Conservation (phyloP, 2,113 vertebrate species). For the Caranx ignobilis region DNA sequence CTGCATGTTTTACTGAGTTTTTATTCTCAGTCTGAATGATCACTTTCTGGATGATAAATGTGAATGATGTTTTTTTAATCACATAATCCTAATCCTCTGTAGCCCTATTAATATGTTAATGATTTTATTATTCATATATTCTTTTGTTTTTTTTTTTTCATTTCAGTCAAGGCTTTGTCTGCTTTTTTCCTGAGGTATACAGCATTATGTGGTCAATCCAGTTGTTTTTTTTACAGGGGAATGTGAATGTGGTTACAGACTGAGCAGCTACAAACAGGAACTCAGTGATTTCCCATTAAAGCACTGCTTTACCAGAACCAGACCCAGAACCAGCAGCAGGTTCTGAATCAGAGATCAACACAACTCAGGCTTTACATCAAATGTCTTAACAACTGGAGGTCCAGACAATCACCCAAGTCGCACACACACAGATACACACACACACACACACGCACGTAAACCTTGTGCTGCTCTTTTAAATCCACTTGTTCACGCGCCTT, state of each 20-base stretch:
- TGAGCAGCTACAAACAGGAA: too few relatives aligned
- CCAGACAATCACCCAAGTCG: neutral
- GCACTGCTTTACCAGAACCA: neutral
- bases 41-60: neutral
- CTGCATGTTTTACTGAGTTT: neutral
- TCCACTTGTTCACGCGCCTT: constrained; percentile 78
- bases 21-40: neutral
- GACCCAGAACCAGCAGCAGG: neutral
- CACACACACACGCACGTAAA: neutral
- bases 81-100: too few relatives aligned
- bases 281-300: too few relatives aligned
- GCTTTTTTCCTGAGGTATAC: neutral
- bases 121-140: too few relatives aligned
- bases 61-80: neutral
- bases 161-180: neutral
- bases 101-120: too few relatives aligned
- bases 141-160: neutral
- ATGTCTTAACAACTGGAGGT: neutral
- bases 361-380: neutral
- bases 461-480: constrained; percentile 59
- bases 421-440: neutral
- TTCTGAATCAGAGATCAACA: neutral
- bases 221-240: neutral
- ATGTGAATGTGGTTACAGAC: too few relatives aligned
- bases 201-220: neutral